These are phyloP conservation scores for Phylloscopus trochiloides DNA, from an alignment of 2,113 vertebrate genomes.

Conservation along the genomic window DNA sequence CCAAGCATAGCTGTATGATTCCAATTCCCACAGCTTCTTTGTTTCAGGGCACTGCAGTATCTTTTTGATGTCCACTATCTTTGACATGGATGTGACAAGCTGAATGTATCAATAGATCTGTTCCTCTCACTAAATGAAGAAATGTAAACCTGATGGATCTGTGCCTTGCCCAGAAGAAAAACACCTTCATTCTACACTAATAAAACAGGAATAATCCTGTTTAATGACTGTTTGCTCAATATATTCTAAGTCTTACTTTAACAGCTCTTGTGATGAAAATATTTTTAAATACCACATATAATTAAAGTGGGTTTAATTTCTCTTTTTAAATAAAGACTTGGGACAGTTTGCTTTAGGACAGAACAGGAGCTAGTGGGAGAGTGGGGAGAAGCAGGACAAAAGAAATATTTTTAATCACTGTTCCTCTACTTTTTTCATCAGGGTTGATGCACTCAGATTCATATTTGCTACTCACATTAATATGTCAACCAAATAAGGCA, in stretches of 20 bases:
- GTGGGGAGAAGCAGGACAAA: neutral
- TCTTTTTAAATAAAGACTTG: neutral
- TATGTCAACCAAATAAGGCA: fast-evolving
- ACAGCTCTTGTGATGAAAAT: neutral
- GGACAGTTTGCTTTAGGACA: neutral
- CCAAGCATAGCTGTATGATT: neutral
- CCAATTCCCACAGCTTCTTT: neutral
- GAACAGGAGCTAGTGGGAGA: neutral
- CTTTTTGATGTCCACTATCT: neutral
- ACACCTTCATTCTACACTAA: neutral
- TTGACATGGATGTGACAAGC: neutral
- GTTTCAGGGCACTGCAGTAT: neutral
- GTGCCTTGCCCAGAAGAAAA: neutral
- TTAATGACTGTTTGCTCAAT: neutral
- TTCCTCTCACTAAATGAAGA: neutral
- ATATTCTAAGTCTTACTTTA: neutral
- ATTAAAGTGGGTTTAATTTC: neutral
- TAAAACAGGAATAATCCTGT: neutral
- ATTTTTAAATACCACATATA: neutral
- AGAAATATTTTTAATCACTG: neutral
- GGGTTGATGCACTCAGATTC: neutral
- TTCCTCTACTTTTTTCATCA: neutral
- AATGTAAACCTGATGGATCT: neutral
- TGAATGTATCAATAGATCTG: neutral
- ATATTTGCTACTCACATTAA: neutral